Evolutionary conservation across 2,113 vertebrate genomes (phyloP).

Genomic region (Poecilia latipinna): DNA sequence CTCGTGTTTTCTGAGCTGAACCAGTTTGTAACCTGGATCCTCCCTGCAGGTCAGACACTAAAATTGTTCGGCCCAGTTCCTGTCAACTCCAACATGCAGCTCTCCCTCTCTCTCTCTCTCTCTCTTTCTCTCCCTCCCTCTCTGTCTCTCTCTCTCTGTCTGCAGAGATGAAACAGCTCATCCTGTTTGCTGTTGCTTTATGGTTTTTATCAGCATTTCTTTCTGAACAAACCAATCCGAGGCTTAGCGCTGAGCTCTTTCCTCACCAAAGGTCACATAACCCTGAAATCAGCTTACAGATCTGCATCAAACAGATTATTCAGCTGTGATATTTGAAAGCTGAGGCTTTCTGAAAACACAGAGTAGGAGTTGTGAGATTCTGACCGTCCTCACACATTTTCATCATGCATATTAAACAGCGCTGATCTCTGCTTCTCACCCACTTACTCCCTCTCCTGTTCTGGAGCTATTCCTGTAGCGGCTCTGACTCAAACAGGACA

Average conservation of each 20-base stretch:
- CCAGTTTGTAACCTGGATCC: not conserved
- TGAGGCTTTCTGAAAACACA: slow-evolving; percentile 15
- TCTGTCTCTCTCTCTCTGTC: no score
- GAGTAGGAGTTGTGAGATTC: slow-evolving; percentile 34
- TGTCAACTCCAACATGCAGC: no score
- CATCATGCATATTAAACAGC: slow-evolving; percentile 67
- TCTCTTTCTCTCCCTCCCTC: no score
- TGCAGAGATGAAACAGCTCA: not conserved
- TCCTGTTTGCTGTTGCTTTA: not conserved
- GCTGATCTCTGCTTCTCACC: slow-evolving; percentile 67
- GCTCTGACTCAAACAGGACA: slow-evolving; percentile 65
- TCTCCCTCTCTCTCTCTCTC: no score
- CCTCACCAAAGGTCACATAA: not conserved
- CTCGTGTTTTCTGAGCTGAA: not conserved
- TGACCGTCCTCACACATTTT: slow-evolving; percentile 56
- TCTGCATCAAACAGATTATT: slow-evolving; percentile 13
- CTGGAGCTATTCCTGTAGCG: slow-evolving; percentile 66
- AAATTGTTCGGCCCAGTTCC: slow-evolving; percentile 2
- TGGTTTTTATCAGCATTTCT: not conserved
- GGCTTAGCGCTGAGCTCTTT: not conserved
- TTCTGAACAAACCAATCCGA: not conserved
- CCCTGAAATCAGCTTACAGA: not conserved
- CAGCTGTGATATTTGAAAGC: slow-evolving; percentile 6
- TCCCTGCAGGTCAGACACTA: not conserved
- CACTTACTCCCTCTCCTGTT: slow-evolving; percentile 74